These are phyloP conservation scores for Paramisgurnus dabryanus DNA, from an alignment of 2,113 vertebrate genomes.

Conservation along the genomic window DNA sequence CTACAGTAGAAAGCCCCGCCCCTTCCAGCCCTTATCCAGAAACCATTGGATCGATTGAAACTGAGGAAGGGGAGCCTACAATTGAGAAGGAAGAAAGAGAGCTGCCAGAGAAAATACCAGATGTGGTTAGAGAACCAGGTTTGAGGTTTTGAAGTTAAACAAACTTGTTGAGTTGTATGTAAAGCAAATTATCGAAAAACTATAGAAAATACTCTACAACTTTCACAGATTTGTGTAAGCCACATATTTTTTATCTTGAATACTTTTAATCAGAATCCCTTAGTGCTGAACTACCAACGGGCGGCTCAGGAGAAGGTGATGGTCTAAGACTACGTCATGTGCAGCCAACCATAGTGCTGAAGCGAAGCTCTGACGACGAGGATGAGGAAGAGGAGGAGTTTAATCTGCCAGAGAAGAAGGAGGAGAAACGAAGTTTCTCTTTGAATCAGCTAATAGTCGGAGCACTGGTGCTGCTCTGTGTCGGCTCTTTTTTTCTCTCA, in stretches of 20 bases:
- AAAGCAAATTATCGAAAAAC: too few species aligned
- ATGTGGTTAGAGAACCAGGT: conserved; percentile 62
- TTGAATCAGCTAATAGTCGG: conserved; percentile 81
- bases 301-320: conserved; percentile 55
- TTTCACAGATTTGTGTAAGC: too few species aligned
- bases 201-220: too few species aligned
- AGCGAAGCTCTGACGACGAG: conserved; percentile 73
- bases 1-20: conserved; percentile 55
- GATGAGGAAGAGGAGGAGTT: conserved; percentile 73
- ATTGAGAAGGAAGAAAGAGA: conserved; percentile 49
- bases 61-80: conserved; percentile 45
- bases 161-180: too few species aligned
- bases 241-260: too few species aligned
- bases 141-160: conserved; percentile 3
- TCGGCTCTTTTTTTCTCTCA: conserved; percentile 82
- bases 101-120: conserved; percentile 35
- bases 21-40: conserved; percentile 44
- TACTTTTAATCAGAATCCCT: conserved; percentile 36
- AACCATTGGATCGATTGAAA: conserved; percentile 47
- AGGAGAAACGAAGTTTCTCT: conserved; percentile 70
- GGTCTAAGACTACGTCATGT: conserved; percentile 67
- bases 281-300: conserved; percentile 41
- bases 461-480: conserved; percentile 76
- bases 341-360: conserved; percentile 55
- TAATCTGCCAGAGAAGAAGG: conserved; percentile 60